Base-by-base conservation (phyloP, 2,797 vertebrate genomes). In the Galago senegalensis region DNA sequence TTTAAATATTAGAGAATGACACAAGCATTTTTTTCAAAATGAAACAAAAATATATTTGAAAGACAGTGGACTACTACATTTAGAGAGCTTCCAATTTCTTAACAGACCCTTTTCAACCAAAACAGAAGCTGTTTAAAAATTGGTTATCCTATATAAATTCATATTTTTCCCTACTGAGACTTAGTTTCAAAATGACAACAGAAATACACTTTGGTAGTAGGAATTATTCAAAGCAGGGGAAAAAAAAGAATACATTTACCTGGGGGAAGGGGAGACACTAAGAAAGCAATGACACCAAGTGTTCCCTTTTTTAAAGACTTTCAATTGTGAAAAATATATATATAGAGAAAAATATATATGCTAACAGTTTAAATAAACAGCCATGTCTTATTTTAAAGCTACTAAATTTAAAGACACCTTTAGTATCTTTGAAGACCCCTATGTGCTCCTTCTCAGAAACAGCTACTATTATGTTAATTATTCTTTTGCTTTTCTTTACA, bases 1-100 rank as follows among this genome's bases (percentile, higher is more conserved):
- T 87, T 95, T 96, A 96, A 94, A 85, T 91, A 97, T 67, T 56
- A 91, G 23, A 92, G 65, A 81, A n/a, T 14, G 23, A 88, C 8
- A 61, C 56, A 70, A 58, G 17, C 37, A 86, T 46, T 76, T 92
- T 93, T 76, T 67, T 91, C 77, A 53, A 58, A 94, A 82, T 60
- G 7, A 96, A 96, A 89, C 12, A 82, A 93, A 91, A 63, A 96
- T 88, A 75, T 29, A 88, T 81, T 63, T 89, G 8, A 95, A 91
- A 81, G 94, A 29, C 40, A 88, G 8, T 89, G 61, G 40, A 88
- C 34, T 77, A 72, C 23, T 89, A 46, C 89, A 87, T 60, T 18
- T 87, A 85, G 20, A 88, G 58, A 96, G 12, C 29, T 86, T 29
- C 16, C 49, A 75, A 76, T 92, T 84, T 93, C 75, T 87, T 61